phyloP scores from a whole-genome alignment of 2,888 invertebrate genomes.

The Beris chalybata region DNA sequence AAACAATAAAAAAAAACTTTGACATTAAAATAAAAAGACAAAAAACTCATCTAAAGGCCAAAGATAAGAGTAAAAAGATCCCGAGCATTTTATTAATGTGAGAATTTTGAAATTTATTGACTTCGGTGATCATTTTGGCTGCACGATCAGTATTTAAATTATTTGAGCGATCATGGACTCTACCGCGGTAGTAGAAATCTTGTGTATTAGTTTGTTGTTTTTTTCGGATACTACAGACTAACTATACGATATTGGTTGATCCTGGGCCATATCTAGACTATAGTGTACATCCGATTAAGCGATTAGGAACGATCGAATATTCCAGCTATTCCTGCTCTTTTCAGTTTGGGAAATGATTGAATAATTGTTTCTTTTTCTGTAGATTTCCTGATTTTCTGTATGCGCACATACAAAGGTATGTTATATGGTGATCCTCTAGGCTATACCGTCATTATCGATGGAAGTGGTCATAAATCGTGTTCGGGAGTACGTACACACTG shows the following conservation, averaged over 20 bases:
- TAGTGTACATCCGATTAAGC: neutral
- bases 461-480: conserved; percentile 54
- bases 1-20: neutral
- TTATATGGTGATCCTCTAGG: conserved; percentile 12
- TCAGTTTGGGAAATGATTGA: too few relatives aligned
- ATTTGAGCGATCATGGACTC: conserved; percentile 12
- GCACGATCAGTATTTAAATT: conserved; percentile 23
- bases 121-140: conserved; percentile 35
- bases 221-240: neutral
- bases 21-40: neutral
- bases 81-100: conserved; percentile 47
- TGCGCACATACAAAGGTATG: neutral
- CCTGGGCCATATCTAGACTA: neutral
- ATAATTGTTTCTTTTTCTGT: neutral
- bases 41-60: conserved; percentile 3
- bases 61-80: conserved; percentile 4
- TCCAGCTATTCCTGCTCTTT: neutral
- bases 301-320: neutral
- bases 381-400: neutral
- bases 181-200: neutral
- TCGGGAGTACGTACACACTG: conserved; percentile 4
- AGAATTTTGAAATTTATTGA: conserved; percentile 50
- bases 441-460: conserved; percentile 54
- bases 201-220: conserved; percentile 7
- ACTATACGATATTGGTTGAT: neutral